Percentiles rank a stretch among this genome's conserved stretches.
These are phyloP conservation scores for Taphrorychus bicolor DNA, from an alignment of 2,888 invertebrate species.

Conservation along the genomic window DNA sequence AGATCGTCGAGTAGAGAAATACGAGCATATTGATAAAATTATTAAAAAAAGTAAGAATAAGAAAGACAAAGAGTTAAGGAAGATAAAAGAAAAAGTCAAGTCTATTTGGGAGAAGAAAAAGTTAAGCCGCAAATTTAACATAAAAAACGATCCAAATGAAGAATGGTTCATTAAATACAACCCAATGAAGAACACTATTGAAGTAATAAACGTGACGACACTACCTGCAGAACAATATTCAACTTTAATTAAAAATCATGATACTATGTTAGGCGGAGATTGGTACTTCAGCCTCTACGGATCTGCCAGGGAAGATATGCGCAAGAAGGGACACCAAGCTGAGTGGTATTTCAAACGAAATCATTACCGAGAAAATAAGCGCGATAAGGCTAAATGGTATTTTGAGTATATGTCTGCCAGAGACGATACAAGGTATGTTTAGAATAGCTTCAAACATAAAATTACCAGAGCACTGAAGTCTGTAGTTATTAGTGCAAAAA, in stretches of 20 bases:
- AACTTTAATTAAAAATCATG: constrained; percentile 28
- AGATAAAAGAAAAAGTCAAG: constrained; percentile 17
- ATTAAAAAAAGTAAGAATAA: neutral
- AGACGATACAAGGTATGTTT: constrained; percentile 20
- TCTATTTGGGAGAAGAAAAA: neutral
- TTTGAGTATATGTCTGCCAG: constrained; percentile 54
- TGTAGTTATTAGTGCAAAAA: neutral
- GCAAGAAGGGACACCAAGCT: constrained; percentile 46
- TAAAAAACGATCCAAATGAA: constrained; percentile 13
- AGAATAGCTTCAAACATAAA: neutral
- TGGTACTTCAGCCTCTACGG: constrained; percentile 52
- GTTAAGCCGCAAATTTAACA: neutral
- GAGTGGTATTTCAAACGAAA: constrained; percentile 52
- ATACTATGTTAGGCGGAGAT: constrained; percentile 47
- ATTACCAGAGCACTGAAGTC: neutral
- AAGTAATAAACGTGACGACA: constrained; percentile 28
- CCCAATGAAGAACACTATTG: constrained; percentile 31
- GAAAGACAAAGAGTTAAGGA: constrained; percentile 10
- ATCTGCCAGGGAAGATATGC: constrained; percentile 45
- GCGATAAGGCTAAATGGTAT: constrained; percentile 54
- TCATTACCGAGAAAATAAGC: constrained; percentile 45
- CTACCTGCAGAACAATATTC: constrained; percentile 17
- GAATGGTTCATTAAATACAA: constrained; percentile 39
- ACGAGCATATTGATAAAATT: neutral
- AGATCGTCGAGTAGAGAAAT: neutral